These are phyloP conservation scores for Oasisia sp. DNA, from an alignment of 2,888 invertebrate species.

Conservation along the genomic window DNA sequence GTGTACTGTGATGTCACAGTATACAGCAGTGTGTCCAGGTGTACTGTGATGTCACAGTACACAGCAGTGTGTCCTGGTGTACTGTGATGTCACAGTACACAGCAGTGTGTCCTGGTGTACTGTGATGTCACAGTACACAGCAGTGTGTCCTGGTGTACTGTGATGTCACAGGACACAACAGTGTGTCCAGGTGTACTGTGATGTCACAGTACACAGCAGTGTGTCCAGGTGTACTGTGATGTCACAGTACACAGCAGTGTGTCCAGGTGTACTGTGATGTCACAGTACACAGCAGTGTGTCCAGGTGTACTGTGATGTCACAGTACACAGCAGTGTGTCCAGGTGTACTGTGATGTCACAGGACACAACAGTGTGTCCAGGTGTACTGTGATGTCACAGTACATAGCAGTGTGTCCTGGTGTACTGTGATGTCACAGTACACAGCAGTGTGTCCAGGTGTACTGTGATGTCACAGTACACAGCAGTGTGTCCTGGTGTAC, in stretches of 20 bases:
- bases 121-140: not conserved
- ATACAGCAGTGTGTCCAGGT: too few species aligned
- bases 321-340: not conserved
- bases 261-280: not conserved
- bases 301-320: slow-evolving; percentile 28
- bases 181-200: not conserved
- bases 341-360: not conserved
- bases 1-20: not conserved
- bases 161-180: not conserved
- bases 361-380: not conserved
- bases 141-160: not conserved
- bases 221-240: slow-evolving; percentile 30
- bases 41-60: not conserved
- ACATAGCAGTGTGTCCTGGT: too few species aligned
- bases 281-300: not conserved
- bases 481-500: slow-evolving; percentile 32
- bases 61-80: not conserved
- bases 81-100: not conserved
- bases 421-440: not conserved
- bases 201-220: not conserved
- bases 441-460: not conserved
- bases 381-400: not conserved
- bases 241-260: not conserved
- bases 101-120: slow-evolving; percentile 32
- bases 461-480: not conserved